Conservation (phyloP, 1,140 invertebrate species). For the Dufourea novaeangliae region DNA sequence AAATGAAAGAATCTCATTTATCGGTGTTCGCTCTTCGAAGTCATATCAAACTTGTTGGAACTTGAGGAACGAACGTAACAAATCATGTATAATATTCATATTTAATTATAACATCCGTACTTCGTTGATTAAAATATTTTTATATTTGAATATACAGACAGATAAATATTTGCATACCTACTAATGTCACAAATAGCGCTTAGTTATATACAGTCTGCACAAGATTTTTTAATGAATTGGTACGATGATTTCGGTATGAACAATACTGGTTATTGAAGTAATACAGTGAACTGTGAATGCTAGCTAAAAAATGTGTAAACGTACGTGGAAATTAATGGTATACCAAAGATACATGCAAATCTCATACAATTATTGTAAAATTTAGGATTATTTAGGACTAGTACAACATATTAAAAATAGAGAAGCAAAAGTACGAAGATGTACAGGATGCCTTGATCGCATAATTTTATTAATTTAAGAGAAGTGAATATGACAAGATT, state of each 20-base stretch:
- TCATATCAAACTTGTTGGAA: conserved; percentile 45
- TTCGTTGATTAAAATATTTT: conserved; percentile 63
- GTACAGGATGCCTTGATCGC: conserved; percentile 27
- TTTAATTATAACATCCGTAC: conserved; percentile 52
- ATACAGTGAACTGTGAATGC: conserved; percentile 11
- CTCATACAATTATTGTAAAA: conserved; percentile 74
- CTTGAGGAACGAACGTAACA: conserved; percentile 37
- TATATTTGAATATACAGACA: conserved; percentile 57
- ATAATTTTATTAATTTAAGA: conserved; percentile 37
- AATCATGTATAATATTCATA: conserved; percentile 51
- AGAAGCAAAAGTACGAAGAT: conserved; percentile 35
- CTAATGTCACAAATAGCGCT: conserved; percentile 44
- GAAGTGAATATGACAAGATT: conserved; percentile 34
- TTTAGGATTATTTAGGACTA: conserved; percentile 71
- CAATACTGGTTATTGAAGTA: conserved; percentile 1
- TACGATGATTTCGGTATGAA: conserved; percentile 47
- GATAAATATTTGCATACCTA: conserved; percentile 41
- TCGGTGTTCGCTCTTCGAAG: conserved; percentile 31
- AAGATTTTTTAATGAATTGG: conserved; percentile 54
- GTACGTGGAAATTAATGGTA: conserved; percentile 75
- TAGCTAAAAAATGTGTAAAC: conserved; percentile 70
- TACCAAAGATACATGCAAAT: conserved; percentile 81
- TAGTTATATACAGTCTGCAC: conserved; percentile 60
- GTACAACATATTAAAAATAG: conserved; percentile 31
- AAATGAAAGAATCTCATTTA: conserved; percentile 12